These are phyloP conservation scores for Ommatoiulus sabulosus DNA, from an alignment of 2,888 invertebrate species.

Conservation along the genomic window DNA sequence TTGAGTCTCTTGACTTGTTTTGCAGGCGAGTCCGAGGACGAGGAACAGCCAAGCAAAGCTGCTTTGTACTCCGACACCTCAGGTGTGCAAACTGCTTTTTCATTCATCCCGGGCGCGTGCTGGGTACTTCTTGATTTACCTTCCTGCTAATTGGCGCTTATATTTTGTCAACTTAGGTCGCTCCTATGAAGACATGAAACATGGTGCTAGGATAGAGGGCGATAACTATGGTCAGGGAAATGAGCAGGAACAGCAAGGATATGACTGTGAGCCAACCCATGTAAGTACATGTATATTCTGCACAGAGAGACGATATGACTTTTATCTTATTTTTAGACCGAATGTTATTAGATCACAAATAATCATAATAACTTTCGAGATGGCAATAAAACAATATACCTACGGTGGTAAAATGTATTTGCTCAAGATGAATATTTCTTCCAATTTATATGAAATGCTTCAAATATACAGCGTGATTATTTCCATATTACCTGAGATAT, in stretches of 20 bases:
- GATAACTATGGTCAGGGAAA: constrained; percentile 51
- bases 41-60: constrained; percentile 44
- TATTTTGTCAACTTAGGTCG: not conserved
- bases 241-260: constrained; percentile 54
- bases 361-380: no score
- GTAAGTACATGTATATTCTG: not conserved
- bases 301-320: no score
- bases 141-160: not conserved
- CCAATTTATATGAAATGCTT: no score
- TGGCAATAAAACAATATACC: no score
- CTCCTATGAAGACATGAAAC: constrained; percentile 50
- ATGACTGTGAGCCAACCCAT: constrained; percentile 52
- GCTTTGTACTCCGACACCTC: not conserved
- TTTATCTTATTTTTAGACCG: no score
- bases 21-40: constrained; percentile 53
- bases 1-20: constrained; percentile 50
- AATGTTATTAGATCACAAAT: no score
- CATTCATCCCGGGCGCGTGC: constrained; percentile 15
- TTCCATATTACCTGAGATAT: no score
- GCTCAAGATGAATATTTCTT: no score
- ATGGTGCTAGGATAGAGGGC: constrained; percentile 46
- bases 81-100: constrained; percentile 47
- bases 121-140: not conserved
- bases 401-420: no score
- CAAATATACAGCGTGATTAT: no score